Evolutionary conservation across 2,113 vertebrate species (phyloP), one percentile per base, ranked within the genome.

Genomic region (Leucosticte australis): DNA sequence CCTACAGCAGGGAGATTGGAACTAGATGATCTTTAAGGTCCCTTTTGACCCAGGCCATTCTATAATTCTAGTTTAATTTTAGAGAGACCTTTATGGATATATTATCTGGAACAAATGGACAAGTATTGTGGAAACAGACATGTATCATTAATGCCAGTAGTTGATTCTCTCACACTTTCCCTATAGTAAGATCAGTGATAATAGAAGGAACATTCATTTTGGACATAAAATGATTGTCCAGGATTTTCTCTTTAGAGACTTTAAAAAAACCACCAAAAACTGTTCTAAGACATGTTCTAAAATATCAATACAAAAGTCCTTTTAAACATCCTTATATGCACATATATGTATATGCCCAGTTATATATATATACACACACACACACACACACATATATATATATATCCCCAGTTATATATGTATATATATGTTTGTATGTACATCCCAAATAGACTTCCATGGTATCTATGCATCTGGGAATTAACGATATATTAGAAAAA

Each of bases 391-490:
- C 11, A 31, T 21, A 21, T 55, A 60, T 21, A 21, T 55, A 60
- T 55, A 55, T 55, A 33, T 20, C 7, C 4, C 30, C 30, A 31
- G 53, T 31, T 13, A 22, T 37, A 18, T 21, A 33, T 8, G 10
- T 22, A 49, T 9, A 9, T 3, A 8, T 41, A 4, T 14, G 1
- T 53, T 28, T 27, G 1, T 16, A 33, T 13, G 9, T 24, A 41
- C 17, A 27, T 50, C 13, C 23, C 5, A 2, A 85, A 63, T 41
- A 74, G 15, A 59, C 4, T 21, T 69, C 30, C 33, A 30, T 19
- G 11, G 7, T 21, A 69, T 22, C 23, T 59, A 46, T 24, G 3
- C 27, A 65, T 50, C 20, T 57, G 68, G 11, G 10, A 90, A 83
- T 10, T 7, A 83, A 67, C 7, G 3, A 65, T 39, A 30, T 7